These are phyloP conservation scores for Acronicta alni DNA, from an alignment of 2,888 invertebrate species.

Conservation along the genomic window DNA sequence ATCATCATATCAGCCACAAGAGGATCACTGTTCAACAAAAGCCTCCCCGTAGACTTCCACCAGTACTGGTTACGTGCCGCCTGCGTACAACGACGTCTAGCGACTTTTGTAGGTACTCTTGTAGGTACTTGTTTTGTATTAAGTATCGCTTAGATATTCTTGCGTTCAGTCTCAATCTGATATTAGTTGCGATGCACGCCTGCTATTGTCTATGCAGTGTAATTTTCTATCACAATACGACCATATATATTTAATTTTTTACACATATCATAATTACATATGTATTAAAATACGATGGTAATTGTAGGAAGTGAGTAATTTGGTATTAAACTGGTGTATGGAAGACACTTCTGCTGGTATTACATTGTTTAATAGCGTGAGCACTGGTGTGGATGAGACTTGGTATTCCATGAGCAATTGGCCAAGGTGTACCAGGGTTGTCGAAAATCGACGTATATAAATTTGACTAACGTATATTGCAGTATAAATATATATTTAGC, in stretches of 20 bases:
- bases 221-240: constrained; percentile 27
- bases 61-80: too few relatives aligned
- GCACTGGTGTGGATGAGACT: constrained; percentile 59
- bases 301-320: constrained; percentile 55
- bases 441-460: background rate
- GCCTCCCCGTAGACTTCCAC: too few relatives aligned
- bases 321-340: constrained; percentile 38
- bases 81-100: too few relatives aligned
- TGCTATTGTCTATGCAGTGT: background rate
- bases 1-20: too few relatives aligned
- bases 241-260: constrained; percentile 37
- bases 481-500: too few relatives aligned
- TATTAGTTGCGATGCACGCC: background rate
- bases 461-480: too few relatives aligned
- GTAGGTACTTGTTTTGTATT: too few relatives aligned
- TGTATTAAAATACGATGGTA: constrained; percentile 43
- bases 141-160: too few relatives aligned
- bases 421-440: constrained; percentile 56
- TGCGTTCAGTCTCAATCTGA: background rate
- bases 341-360: constrained; percentile 31
- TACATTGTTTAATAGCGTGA: constrained; percentile 54
- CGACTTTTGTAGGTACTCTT: too few relatives aligned
- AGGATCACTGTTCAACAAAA: too few relatives aligned
- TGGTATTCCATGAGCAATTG: constrained; percentile 72
- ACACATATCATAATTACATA: constrained; percentile 45